These are phyloP conservation scores for Aethes cnicana DNA, from an alignment of 2,888 invertebrate genomes.

Conservation along the genomic window DNA sequence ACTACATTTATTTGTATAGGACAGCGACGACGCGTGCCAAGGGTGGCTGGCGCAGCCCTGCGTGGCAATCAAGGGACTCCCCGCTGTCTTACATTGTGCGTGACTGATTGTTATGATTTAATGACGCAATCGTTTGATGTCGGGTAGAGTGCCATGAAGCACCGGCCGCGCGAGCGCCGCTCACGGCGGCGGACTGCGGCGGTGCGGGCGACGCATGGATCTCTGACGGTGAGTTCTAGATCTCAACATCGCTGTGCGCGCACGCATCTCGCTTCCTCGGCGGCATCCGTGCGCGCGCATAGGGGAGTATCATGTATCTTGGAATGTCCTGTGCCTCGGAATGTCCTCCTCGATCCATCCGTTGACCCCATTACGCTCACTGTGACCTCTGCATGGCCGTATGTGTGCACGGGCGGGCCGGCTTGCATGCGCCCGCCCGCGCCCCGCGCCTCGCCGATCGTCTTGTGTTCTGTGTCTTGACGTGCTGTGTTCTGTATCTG, in stretches of 20 bases:
- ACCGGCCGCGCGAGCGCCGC: constrained; percentile 36
- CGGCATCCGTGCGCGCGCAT: constrained; percentile 70
- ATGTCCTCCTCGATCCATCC: constrained; percentile 81
- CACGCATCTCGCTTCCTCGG: constrained; percentile 53
- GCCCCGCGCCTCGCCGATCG: constrained; percentile 59
- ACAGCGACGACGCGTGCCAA: constrained; percentile 10
- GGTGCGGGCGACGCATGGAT: no score
- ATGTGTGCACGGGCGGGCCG: constrained; percentile 64
- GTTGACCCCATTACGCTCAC: constrained; percentile 71
- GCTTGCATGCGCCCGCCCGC: constrained; percentile 70
- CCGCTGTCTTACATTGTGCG: constrained; percentile 37
- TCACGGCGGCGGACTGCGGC: constrained; percentile 44
- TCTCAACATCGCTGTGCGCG: constrained; percentile 82
- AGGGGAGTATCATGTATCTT: constrained; percentile 84
- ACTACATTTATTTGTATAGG: no score
- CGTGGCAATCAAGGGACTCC: constrained; percentile 25
- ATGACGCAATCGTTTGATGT: constrained; percentile 50
- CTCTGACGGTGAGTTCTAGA: constrained; percentile 78
- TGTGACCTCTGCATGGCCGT: constrained; percentile 76
- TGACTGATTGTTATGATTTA: constrained; percentile 42
- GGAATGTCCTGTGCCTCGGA: constrained; percentile 84
- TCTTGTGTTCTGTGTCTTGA: constrained; percentile 80
- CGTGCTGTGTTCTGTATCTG: constrained; percentile 77
- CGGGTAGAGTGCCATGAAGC: constrained; percentile 63
- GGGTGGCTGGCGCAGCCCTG: constrained; percentile 15